These are phyloP conservation scores for Etheostoma cragini DNA, from an alignment of 2,113 vertebrate genomes.

Conservation along the genomic window DNA sequence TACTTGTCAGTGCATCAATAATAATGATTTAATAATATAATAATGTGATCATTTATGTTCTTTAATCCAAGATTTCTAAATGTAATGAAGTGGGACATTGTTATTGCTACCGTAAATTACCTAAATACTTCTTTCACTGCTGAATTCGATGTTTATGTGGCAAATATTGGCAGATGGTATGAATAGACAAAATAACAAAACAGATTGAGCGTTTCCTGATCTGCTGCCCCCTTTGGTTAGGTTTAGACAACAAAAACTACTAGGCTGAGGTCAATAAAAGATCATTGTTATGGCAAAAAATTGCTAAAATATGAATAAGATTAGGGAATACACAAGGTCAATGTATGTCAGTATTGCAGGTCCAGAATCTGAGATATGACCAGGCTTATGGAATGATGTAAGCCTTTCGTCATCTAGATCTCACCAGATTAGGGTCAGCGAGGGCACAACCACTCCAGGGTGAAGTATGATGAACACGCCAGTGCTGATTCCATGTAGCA, in stretches of 20 bases:
- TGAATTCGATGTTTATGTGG: neutral
- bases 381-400: slow-evolving; percentile 79
- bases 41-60: neutral
- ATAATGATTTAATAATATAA: neutral
- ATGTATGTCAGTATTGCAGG: slow-evolving; percentile 16
- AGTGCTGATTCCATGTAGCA: slow-evolving; percentile 42
- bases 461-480: slow-evolving; percentile 51
- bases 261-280: neutral
- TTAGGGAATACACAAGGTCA: neutral
- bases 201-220: too few relatives aligned
- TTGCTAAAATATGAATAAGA: neutral
- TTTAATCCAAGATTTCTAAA: neutral
- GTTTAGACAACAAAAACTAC: neutral
- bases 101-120: too few relatives aligned
- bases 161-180: neutral
- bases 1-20: neutral
- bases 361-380: slow-evolving; percentile 51
- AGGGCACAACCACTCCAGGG: slow-evolving; percentile 51
- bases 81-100: neutral
- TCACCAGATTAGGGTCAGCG: slow-evolving; percentile 68
- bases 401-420: slow-evolving; percentile 65
- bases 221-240: too few relatives aligned
- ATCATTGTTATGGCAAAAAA: neutral
- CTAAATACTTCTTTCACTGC: neutral
- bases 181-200: slow-evolving; percentile 4